A percentile compares a stretch with the other conserved stretches of the same genome.
phyloP scores from a whole-genome alignment of 2,888 invertebrate species.

The Adela reaumurella region DNA sequence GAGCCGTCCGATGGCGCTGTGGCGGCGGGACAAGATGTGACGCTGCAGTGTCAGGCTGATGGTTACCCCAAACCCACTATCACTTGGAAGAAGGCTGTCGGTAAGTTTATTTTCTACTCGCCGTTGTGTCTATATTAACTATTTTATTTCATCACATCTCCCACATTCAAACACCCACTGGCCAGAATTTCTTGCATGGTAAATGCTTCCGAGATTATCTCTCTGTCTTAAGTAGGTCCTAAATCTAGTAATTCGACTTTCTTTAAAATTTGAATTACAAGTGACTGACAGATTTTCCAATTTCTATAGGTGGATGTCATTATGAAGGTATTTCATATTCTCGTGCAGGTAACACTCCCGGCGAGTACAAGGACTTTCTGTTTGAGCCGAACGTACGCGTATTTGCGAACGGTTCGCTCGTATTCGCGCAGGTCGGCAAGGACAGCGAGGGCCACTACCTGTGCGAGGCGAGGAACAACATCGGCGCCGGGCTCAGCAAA shows the following conservation, averaged over 20 bases:
- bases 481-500: constrained; percentile 89
- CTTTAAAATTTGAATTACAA: too few species aligned
- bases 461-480: constrained; percentile 90
- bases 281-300: too few species aligned
- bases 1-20: constrained; percentile 82
- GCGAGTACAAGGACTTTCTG: constrained; percentile 79
- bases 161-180: too few species aligned
- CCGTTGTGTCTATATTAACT: too few species aligned
- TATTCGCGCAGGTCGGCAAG: constrained; percentile 79
- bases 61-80: constrained; percentile 88
- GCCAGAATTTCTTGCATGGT: too few species aligned
- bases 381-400: constrained; percentile 75
- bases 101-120: constrained; percentile 35
- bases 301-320: too few species aligned
- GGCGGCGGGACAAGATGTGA: constrained; percentile 78
- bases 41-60: constrained; percentile 84
- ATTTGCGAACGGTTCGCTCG: constrained; percentile 78
- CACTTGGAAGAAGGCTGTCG: constrained; percentile 86
- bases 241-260: too few species aligned
- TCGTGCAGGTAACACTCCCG: constrained; percentile 61
- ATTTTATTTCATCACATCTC: too few species aligned
- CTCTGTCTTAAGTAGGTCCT: too few species aligned
- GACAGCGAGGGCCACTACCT: constrained; percentile 88
- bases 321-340: too few species aligned
- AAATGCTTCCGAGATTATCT: too few species aligned